phyloP scores from a whole-genome alignment of 2,797 vertebrate genomes.

The Acipenser ruthenus region DNA sequence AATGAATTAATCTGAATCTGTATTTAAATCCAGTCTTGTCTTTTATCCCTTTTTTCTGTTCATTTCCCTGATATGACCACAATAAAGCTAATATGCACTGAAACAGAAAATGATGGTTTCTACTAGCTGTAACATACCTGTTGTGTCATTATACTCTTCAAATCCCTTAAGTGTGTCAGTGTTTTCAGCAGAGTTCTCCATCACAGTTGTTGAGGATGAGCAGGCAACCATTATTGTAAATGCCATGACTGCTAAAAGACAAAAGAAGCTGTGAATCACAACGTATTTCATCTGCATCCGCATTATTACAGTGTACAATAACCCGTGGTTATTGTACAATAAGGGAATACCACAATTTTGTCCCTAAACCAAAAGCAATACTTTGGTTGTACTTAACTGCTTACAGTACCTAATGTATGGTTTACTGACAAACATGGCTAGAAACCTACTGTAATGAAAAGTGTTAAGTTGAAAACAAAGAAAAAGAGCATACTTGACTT shows the following conservation, averaged over 20 bases:
- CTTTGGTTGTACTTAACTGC: too few relatives aligned
- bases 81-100: neutral
- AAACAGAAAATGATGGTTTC: neutral
- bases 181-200: neutral
- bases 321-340: too few relatives aligned
- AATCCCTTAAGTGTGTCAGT: neutral
- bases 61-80: too few relatives aligned
- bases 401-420: neutral
- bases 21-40: too few relatives aligned
- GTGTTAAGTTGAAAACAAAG: neutral
- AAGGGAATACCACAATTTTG: too few relatives aligned
- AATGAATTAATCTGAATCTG: too few relatives aligned
- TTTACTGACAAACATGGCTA: neutral
- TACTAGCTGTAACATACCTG: conserved; percentile 6
- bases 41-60: too few relatives aligned
- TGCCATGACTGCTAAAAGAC: neutral
- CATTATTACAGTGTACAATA: too few relatives aligned
- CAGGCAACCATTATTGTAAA: neutral
- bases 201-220: neutral
- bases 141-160: neutral
- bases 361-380: too few relatives aligned
- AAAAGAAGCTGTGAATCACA: neutral
- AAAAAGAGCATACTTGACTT: neutral
- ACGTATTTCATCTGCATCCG: too few relatives aligned
- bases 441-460: neutral